phyloP scores from a whole-genome alignment of 64 coral and sea anemone species.

The Montipora cactus region DNA sequence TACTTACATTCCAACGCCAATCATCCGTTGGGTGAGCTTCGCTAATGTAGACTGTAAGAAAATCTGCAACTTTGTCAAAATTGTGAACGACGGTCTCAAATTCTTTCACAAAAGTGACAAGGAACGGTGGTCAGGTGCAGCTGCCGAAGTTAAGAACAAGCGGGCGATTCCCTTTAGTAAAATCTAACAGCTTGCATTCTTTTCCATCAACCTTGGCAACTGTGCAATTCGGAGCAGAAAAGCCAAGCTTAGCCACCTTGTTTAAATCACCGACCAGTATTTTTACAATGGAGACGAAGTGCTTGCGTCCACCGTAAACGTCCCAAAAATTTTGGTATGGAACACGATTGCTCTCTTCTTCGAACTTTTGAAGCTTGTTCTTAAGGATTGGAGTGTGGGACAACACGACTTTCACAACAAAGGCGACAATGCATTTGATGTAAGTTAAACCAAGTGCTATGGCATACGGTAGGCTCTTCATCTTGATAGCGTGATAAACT shows the following conservation, averaged over 20 bases:
- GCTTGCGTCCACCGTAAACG: slow-evolving; percentile 10
- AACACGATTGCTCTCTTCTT: slow-evolving; percentile 2
- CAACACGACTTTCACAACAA: not conserved
- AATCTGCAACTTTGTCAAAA: slow-evolving; percentile 66
- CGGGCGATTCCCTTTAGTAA: slow-evolving; percentile 39
- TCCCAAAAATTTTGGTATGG: slow-evolving; percentile 60
- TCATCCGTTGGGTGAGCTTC: slow-evolving; percentile 73
- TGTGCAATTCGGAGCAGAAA: slow-evolving; percentile 21
- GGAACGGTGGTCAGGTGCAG: slow-evolving; percentile 62
- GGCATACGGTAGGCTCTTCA: not conserved
- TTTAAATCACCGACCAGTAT: not conserved
- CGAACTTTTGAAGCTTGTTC: not conserved
- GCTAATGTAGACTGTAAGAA: slow-evolving; percentile 51
- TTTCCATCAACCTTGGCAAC: slow-evolving; percentile 29
- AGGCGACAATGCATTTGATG: not conserved
- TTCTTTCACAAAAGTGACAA: slow-evolving; percentile 36
- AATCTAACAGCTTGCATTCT: slow-evolving; percentile 1
- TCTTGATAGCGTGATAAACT: not conserved
- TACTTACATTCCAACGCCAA: slow-evolving; percentile 48
- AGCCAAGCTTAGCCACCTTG: slow-evolving; percentile 34
- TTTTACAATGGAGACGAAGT: not conserved
- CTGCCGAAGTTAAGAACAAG: slow-evolving; percentile 73
- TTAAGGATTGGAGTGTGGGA: slow-evolving; percentile 7
- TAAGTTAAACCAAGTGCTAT: not conserved
- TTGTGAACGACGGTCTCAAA: slow-evolving; percentile 46